Evolutionary conservation across 2,113 vertebrate genomes (phyloP), one percentile per base, ranked within the genome.

Genomic region (Myiopsitta monachus): DNA sequence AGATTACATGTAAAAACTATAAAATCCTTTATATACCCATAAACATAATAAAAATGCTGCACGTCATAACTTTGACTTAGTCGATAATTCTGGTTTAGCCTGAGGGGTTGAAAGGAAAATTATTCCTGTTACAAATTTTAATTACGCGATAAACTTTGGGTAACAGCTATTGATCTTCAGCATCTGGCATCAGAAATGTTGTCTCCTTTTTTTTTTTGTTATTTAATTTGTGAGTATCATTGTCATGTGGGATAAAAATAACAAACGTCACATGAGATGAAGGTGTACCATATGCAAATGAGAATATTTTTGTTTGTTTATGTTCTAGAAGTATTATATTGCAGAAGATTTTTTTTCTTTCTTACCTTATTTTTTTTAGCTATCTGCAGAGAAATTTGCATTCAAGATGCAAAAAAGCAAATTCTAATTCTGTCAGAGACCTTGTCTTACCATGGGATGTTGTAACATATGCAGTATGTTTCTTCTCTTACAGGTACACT

Each of bases 71-170:
- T 97, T 96, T 97, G 94, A 95, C 95, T 98, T 97, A 97, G 97
- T 97, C 96, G 97, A 91, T 98, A 98, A 98, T 97, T 98, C 96
- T 95, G 87, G 51, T 92, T 98, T 97, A 85, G 97, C 98, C 97
- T 96, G 89, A 97, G 96, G 98, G 95, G 86, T 94, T 95, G 85
- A 97, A 94, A 96, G 97, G 95, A 97, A 98, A 98, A 98, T 98
- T 97, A 98, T 98, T 97, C 94, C 96, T 97, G 96, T 97, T 98
- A 95, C 95, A 97, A 96, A 97, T 98, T 98, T 98, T 98, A 98
- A 98, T 98, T 98, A 97, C 97, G 92, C 97, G 83, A 96, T 98
- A 98, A 98, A 98, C 96, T 97, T 97, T 90, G 85, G 77, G 90
- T 98, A 98, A 96, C 97, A 96, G 94, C 96, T 98, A 98, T 98